Evolutionary conservation across 2,797 vertebrate genomes (phyloP), one percentile per base, ranked within the genome.

Genomic region (Gambusia yucatana): DNA sequence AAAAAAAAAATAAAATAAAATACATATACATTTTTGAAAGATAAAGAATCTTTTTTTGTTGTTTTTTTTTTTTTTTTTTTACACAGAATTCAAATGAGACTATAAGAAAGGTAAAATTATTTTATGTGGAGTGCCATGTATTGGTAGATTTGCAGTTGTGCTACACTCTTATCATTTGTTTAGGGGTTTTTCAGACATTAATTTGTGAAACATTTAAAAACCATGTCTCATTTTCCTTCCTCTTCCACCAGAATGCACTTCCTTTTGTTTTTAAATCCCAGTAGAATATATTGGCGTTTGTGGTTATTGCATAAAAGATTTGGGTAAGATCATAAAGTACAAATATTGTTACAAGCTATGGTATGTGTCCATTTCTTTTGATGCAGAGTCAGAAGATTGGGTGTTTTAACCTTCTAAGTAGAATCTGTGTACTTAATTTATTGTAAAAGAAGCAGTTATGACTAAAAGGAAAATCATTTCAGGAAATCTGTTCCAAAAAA

Each of bases 381-480:
- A 83, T 0, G 10, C 46, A 36, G 13, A 55, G 72, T 57, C 69
- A 30, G 14, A 71, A 73, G 59, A 82, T 81, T 14, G 33, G 4
- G 6, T 22, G n/a, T 71, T 72, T 75, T 30, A 52, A 48, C 75
- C 20, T 46, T 63, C 63, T 39, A 22, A 50, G 0, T 4, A 16
- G 20, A 76, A 41, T 47, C 5, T 30, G 17, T 78, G 67, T 52
- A 74, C 28, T 79, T 86, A 82, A 77, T 81, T 83, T 77, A 75
- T 85, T 76, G 75, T 39, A 36, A 13, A 77, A 81, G 82, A 88
- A 72, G 61, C 33, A 50, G 55, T 65, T 78, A 80, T 82, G 80
- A 41, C 74, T 87, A 84, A 22, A 78, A 59, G 83, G 76, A 86
- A 88, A 87, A 88, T 82, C 80, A 89, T 93, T 89, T 89, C 87